Base-by-base conservation (phyloP, 2,888 invertebrate genomes). In the Acrocyrtus sp. region DNA sequence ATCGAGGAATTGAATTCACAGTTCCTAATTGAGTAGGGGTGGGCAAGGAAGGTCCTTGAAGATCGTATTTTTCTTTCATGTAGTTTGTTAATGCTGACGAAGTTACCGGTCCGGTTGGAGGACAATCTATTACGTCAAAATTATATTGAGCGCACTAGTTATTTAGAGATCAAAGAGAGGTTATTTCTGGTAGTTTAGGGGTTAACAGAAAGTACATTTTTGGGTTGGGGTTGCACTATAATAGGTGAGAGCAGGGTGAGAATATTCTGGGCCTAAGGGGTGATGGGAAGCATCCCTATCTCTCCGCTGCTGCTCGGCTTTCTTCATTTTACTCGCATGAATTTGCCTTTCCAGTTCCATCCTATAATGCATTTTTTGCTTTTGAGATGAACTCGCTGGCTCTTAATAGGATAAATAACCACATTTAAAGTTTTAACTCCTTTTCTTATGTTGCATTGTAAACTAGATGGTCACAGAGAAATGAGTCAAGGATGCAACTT, bases 301-400 rank as follows among this genome's bases (percentile, higher is more conserved):
- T 17, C 68, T 57, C 29, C 70, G 61, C 22, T 56, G 54, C 41
- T 78, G 77, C 47, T 69, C 74, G 27, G 66, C 61, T 43, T 63
- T 73, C 26, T 72, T 66, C 27, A 61, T 21, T 27, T 60, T 69
- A 2, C 58, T 54, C 53, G 75, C 74, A 29, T 69, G 73, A 63
- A 78, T 75, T 69, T 78, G 78, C 51, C 70, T 73, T 60, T 78
- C 75, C 4, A 78, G 72, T 3, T 77, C 75, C 12, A 61, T 21
- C 10, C 78, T 58, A 53, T 78, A 78, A n/a, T 57, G 66, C 15
- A 68, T 69, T 45, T 75, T 73, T 19, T 68, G 57, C 22, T 51
- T 63, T 53, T 58, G 54, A 51, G 61, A 45, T 41, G n/a, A n/a
- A n/a, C n/a, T n/a, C n/a, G n/a, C n/a, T n/a, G n/a, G n/a, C 12